These are phyloP conservation scores for fruit fly (Drosophila melanogaster) DNA, from an alignment of 1,140 invertebrate genomes.

Conservation along the genomic window DNA sequence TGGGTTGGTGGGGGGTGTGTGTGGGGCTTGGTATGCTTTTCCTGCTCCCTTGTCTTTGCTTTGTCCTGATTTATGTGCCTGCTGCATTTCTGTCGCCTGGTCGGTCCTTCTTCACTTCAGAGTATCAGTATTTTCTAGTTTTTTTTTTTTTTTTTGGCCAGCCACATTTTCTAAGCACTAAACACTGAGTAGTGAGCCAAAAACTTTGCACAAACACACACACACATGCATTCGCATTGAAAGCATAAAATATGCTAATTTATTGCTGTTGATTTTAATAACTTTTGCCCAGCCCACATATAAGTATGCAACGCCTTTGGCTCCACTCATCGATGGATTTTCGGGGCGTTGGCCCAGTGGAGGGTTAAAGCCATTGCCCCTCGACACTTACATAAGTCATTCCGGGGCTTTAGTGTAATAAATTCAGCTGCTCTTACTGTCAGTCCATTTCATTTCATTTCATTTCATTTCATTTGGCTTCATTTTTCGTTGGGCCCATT, in stretches of 20 bases:
- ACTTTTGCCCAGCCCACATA: conserved; percentile 62
- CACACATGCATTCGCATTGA: background rate
- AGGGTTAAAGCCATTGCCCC: conserved; percentile 10
- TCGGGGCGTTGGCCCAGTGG: conserved; percentile 19
- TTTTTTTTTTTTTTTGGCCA: conserved; percentile 23
- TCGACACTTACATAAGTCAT: conserved; percentile 42
- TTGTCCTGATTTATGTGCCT: conserved; percentile 72
- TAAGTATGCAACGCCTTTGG: conserved; percentile 52
- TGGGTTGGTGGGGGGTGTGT: conserved; percentile 1
- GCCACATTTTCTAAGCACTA: conserved; percentile 18
- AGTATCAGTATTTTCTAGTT: conserved; percentile 28
- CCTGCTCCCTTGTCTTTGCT: conserved; percentile 59
- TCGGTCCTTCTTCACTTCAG: conserved; percentile 7
- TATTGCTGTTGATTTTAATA: conserved; percentile 82
- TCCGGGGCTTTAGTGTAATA: conserved; percentile 19
- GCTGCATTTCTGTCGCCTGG: conserved; percentile 57
- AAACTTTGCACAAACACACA: conserved; percentile 23
- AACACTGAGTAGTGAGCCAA: conserved; percentile 19
- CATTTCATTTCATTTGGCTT: background rate
- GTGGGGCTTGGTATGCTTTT: too few relatives aligned
- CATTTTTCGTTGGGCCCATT: conserved; percentile 31
- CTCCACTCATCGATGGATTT: conserved; percentile 29
- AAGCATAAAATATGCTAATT: conserved; percentile 77
- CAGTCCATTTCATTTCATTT: conserved; percentile 30
- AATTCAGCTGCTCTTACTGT: conserved; percentile 37